A percentile compares a stretch with the other conserved stretches of the same genome.
These are phyloP conservation scores for Tiaroga cobitis DNA, from an alignment of 2,797 vertebrate species.

Conservation along the genomic window DNA sequence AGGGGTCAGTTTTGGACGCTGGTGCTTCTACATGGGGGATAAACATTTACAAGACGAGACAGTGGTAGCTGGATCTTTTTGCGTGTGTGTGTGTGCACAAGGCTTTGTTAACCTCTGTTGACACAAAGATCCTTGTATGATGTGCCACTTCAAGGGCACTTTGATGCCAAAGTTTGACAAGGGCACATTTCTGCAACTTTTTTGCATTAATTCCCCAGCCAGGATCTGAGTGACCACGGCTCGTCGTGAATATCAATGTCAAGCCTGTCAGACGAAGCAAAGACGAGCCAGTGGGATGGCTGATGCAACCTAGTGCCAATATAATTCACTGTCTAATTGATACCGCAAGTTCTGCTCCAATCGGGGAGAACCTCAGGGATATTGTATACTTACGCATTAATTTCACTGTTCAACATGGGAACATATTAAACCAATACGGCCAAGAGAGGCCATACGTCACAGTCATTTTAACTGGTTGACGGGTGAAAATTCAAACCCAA, in stretches of 20 bases:
- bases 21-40: slow-evolving; percentile 15
- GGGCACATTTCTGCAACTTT: slow-evolving; percentile 39
- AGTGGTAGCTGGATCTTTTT: slow-evolving; percentile 9
- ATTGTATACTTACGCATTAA: neutral
- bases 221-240: slow-evolving; percentile 36
- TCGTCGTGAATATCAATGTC: slow-evolving; percentile 52
- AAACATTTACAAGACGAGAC: slow-evolving; percentile 6
- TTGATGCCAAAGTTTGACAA: slow-evolving; percentile 40
- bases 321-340: slow-evolving; percentile 44
- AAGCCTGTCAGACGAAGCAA: slow-evolving; percentile 33
- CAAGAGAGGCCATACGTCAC: neutral
- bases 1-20: slow-evolving; percentile 12
- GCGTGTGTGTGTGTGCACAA: neutral
- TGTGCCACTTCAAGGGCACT: slow-evolving; percentile 53
- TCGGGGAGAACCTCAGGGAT: neutral
- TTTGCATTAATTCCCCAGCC: slow-evolving; percentile 50
- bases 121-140: slow-evolving; percentile 28
- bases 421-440: neutral
- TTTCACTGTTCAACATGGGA: neutral
- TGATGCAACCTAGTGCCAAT: slow-evolving; percentile 48
- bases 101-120: slow-evolving; percentile 37
- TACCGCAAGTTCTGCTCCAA: neutral
- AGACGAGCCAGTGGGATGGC: slow-evolving; percentile 26
- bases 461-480: slow-evolving; percentile 3
- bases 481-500: neutral